These are phyloP conservation scores for Petrocephalus zakoni DNA, from an alignment of 2,113 vertebrate genomes.

Conservation along the genomic window DNA sequence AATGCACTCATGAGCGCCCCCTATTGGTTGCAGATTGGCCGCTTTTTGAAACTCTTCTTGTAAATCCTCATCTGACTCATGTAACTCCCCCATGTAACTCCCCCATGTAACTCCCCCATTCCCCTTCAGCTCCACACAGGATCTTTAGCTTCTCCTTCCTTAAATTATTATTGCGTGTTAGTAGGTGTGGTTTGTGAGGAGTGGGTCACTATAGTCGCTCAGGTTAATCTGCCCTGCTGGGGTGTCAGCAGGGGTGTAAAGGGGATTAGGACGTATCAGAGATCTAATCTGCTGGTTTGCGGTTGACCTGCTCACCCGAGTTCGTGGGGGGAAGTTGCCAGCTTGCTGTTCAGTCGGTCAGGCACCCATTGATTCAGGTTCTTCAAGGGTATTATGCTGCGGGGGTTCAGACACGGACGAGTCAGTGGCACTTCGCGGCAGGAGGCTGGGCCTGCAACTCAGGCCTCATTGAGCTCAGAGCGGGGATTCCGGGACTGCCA, in stretches of 20 bases:
- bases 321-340: not conserved
- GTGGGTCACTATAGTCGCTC: not conserved
- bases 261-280: conserved; percentile 44
- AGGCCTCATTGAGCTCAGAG: not conserved
- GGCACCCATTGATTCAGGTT: conserved; percentile 36
- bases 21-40: not conserved
- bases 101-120: no score
- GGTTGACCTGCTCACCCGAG: not conserved
- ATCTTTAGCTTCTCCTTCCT: not conserved
- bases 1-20: not conserved
- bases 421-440: not conserved
- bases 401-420: not conserved
- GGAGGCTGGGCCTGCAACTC: not conserved
- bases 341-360: conserved; percentile 13
- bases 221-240: conserved; percentile 28
- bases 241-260: conserved; percentile 31
- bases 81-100: no score
- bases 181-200: not conserved
- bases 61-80: not conserved
- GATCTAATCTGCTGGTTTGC: conserved; percentile 44
- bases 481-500: not conserved
- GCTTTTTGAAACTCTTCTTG: not conserved
- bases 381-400: conserved; percentile 19
- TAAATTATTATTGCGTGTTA: no score
- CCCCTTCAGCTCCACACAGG: not conserved